Evolutionary conservation across 2,113 vertebrate species (phyloP).

Genomic region (Noturus placidus): DNA sequence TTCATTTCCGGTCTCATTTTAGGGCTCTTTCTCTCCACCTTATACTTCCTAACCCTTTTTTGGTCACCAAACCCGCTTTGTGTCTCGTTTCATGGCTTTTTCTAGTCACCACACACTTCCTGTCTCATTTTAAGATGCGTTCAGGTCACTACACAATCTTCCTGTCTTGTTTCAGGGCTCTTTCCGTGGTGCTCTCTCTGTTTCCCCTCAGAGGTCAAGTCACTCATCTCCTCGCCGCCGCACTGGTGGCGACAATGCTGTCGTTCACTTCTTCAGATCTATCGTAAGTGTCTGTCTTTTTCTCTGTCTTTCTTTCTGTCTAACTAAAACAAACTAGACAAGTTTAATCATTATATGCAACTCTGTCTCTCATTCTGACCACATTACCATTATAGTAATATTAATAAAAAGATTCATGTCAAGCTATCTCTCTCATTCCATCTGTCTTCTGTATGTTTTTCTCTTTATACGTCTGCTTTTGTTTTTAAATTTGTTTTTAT

Average conservation of each 20-base stretch:
- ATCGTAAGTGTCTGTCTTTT: constrained; percentile 79
- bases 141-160: not conserved
- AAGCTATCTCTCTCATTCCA: constrained; percentile 26
- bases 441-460: not conserved
- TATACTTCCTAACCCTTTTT: not conserved
- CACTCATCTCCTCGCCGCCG: constrained; percentile 80
- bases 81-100: not conserved
- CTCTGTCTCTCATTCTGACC: not conserved
- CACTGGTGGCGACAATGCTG: constrained; percentile 86
- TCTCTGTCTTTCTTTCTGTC: not conserved
- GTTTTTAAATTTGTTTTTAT: not conserved
- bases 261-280: constrained; percentile 96
- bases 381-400: not conserved
- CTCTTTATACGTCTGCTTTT: not conserved
- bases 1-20: not conserved
- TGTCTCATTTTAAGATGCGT: not conserved
- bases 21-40: not conserved
- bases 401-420: not conserved
- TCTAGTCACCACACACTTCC: not conserved
- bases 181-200: constrained; percentile 76
- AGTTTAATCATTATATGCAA: not conserved
- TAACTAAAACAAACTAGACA: not conserved
- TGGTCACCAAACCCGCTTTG: not conserved
- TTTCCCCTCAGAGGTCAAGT: constrained; percentile 83
- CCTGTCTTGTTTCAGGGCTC: constrained; percentile 65